These are phyloP conservation scores for Enteromius fasciolatus DNA, from an alignment of 2,797 vertebrate genomes.

Conservation along the genomic window DNA sequence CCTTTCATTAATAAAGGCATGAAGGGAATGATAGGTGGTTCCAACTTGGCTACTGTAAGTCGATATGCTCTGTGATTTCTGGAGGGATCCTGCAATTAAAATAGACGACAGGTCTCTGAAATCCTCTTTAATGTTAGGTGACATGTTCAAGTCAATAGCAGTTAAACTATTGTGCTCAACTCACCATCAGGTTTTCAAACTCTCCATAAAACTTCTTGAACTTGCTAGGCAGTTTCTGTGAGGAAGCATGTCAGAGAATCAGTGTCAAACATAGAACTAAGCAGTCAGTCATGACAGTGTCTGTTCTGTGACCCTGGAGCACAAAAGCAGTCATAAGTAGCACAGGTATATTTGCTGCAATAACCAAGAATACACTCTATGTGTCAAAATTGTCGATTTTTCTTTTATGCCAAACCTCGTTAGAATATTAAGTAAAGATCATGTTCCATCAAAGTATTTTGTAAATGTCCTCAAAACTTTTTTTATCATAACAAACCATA, in stretches of 20 bases:
- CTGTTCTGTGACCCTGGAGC: neutral
- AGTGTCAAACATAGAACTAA: neutral
- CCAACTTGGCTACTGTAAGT: constrained; percentile 91
- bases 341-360: too few species aligned
- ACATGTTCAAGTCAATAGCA: neutral
- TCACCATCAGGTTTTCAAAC: constrained; percentile 99
- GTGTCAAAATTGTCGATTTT: too few species aligned
- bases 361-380: too few species aligned
- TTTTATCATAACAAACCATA: too few species aligned
- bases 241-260: constrained; percentile 35
- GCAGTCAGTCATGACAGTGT: neutral
- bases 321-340: too few species aligned
- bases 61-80: constrained; percentile 96
- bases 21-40: constrained; percentile 96
- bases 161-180: constrained; percentile 47
- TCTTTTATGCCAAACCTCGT: too few species aligned
- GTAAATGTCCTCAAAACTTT: too few species aligned
- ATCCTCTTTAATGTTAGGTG: neutral
- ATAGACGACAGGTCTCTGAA: neutral
- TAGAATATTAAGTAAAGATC: too few species aligned
- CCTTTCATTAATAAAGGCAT: constrained; percentile 99
- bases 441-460: too few species aligned
- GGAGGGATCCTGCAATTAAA: constrained; percentile 88
- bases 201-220: constrained; percentile 97
- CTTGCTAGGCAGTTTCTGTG: constrained; percentile 98